A percentile compares a stretch with the other conserved stretches of the same genome.
These are phyloP conservation scores for Oeneis ivallda DNA, from an alignment of 2,888 invertebrate species.

Conservation along the genomic window DNA sequence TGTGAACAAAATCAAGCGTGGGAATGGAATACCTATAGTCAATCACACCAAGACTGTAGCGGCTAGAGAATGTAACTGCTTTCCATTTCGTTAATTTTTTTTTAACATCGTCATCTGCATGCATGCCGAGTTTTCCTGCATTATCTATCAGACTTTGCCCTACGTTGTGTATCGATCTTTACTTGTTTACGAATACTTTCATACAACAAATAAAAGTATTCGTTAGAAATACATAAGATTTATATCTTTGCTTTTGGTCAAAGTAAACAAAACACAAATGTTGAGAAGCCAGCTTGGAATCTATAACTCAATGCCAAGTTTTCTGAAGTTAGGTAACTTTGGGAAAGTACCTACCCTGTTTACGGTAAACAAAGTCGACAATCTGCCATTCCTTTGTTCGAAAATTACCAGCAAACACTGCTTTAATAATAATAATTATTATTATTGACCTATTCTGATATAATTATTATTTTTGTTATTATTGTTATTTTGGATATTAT, in stretches of 20 bases:
- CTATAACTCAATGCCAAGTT: conserved; percentile 81
- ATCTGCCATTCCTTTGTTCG: conserved; percentile 51
- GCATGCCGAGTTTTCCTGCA: background rate
- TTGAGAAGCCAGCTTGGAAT: conserved; percentile 76
- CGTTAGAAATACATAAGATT: conserved; percentile 46
- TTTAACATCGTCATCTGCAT: background rate
- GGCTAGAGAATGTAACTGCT: background rate
- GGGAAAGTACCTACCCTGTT: conserved; percentile 68
- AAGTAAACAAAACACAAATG: conserved; percentile 77
- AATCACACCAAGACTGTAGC: background rate
- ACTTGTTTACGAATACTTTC: conserved; percentile 29
- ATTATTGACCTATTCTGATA: background rate
- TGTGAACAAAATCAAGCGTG: background rate
- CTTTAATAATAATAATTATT: background rate
- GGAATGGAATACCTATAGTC: background rate
- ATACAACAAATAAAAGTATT: conserved; percentile 15
- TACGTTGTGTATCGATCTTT: background rate
- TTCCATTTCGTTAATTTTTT: too few relatives aligned
- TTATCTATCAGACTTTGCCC: too few relatives aligned
- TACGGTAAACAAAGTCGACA: conserved; percentile 61
- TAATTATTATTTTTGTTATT: too few relatives aligned
- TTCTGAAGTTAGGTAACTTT: conserved; percentile 68
- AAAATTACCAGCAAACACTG: conserved; percentile 68
- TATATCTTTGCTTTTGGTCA: conserved; percentile 73
- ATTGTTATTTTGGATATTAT: too few relatives aligned